phyloP scores from a whole-genome alignment of 2,888 invertebrate genomes.

The Cactoblastis cactorum region DNA sequence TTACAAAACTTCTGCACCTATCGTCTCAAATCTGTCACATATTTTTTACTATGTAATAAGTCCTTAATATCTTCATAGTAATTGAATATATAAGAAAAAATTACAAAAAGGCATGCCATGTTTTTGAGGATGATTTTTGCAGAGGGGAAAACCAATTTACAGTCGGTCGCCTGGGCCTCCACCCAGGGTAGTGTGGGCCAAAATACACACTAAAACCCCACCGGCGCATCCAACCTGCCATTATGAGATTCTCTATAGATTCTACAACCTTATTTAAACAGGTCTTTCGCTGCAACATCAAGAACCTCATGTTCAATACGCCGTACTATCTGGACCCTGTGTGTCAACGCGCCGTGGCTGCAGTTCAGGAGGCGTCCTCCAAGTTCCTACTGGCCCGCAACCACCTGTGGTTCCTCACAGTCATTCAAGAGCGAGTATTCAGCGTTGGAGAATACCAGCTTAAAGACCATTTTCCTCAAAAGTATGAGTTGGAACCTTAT shows the following conservation, averaged over 20 bases:
- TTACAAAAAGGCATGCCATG: no score
- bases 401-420: conserved; percentile 48
- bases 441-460: not conserved
- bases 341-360: conserved; percentile 46
- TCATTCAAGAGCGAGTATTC: conserved; percentile 30
- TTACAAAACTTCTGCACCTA: no score
- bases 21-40: no score
- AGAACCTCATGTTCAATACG: conserved; percentile 52
- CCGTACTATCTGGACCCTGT: conserved; percentile 44
- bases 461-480: not conserved
- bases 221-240: not conserved
- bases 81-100: no score
- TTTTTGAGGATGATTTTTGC: no score
- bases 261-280: conserved; percentile 19
- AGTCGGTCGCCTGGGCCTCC: no score
- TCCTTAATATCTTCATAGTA: no score
- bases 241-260: not conserved
- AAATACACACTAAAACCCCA: not conserved
- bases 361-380: conserved; percentile 40
- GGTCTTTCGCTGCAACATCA: conserved; percentile 64
- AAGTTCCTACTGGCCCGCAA: conserved; percentile 43
- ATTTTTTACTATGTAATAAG: no score
- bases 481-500: not conserved
- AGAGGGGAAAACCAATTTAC: no score
- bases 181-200: not conserved